A percentile compares a stretch with the other conserved stretches of the same genome.
Conservation (phyloP, 2,888 invertebrate genomes). For the Nomada ferruginata region DNA sequence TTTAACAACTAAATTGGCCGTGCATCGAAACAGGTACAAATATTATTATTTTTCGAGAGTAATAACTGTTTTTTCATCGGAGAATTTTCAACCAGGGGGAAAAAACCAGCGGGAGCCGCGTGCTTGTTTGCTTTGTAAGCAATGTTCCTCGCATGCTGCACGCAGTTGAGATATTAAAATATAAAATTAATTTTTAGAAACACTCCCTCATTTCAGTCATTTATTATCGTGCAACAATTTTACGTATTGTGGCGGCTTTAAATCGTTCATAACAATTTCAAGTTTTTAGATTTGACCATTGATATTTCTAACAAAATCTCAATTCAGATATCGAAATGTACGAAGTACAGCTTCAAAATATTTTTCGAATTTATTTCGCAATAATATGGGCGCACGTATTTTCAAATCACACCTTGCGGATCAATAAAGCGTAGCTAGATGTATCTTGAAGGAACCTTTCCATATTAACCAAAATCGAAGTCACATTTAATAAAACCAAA, state of each 20-base stretch:
- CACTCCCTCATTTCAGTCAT: background rate
- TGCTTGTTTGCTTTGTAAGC: slow-evolving; percentile 68
- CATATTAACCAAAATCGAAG: background rate
- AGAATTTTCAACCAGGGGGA: slow-evolving; percentile 31
- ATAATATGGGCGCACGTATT: slow-evolving; percentile 11
- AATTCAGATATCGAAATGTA: too few species aligned
- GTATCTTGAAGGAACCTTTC: slow-evolving; percentile 33
- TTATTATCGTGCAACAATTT: background rate
- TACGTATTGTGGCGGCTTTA: background rate
- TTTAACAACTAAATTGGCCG: slow-evolving; percentile 68
- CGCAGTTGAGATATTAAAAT: slow-evolving; percentile 47
- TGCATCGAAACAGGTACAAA: slow-evolving; percentile 69
- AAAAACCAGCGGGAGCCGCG: slow-evolving; percentile 35
- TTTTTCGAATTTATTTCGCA: background rate
- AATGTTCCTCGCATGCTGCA: slow-evolving; percentile 43
- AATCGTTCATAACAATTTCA: background rate
- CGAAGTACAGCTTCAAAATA: too few species aligned
- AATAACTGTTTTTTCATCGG: slow-evolving; percentile 66
- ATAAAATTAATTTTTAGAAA: slow-evolving; percentile 35
- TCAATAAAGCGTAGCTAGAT: slow-evolving; percentile 27
- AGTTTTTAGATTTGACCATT: background rate
- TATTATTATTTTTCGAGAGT: slow-evolving; percentile 69
- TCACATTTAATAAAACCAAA: too few species aligned
- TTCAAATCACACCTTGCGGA: slow-evolving; percentile 18
- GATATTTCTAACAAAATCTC: background rate